phyloP scores from a whole-genome alignment of 1,140 invertebrate genomes.

The Oncopeltus fasciatus region DNA sequence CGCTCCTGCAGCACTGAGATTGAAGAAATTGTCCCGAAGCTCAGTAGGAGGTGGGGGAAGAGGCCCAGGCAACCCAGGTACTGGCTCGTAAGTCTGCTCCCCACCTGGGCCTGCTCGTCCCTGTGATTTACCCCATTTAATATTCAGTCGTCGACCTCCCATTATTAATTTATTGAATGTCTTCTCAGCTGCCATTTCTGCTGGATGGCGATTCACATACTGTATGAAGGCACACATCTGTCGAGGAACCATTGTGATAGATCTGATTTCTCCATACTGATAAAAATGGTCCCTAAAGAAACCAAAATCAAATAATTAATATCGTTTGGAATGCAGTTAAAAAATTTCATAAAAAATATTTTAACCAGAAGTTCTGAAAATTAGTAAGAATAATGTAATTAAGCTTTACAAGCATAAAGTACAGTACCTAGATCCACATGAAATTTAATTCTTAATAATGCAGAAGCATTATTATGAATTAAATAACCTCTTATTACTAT shows the following conservation, averaged over 20 bases:
- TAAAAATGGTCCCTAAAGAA: constrained; percentile 89
- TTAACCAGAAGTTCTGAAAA: no score
- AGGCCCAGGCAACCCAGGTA: constrained; percentile 72
- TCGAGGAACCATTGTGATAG: constrained; percentile 75
- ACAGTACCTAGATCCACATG: no score
- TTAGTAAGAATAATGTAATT: no score
- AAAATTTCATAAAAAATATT: no score
- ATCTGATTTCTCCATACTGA: constrained; percentile 96
- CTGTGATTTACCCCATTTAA: constrained; percentile 93
- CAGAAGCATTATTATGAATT: no score
- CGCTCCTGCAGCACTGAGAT: constrained; percentile 37
- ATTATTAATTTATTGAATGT: constrained; percentile 92
- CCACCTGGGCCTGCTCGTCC: constrained; percentile 33
- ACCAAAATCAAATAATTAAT: no score
- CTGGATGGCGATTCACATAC: constrained; percentile 75
- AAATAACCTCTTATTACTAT: no score
- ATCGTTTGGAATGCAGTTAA: no score
- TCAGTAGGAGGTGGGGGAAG: constrained; percentile 63
- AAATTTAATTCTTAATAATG: no score
- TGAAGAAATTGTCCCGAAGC: constrained; percentile 69
- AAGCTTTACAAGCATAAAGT: no score
- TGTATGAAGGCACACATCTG: constrained; percentile 98
- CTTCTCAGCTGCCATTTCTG: constrained; percentile 87
- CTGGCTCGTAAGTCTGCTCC: constrained; percentile 52
- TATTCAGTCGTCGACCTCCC: constrained; percentile 71